Base-by-base conservation (phyloP, 2,888 invertebrate genomes). In the Linnaemya vulpina region DNA sequence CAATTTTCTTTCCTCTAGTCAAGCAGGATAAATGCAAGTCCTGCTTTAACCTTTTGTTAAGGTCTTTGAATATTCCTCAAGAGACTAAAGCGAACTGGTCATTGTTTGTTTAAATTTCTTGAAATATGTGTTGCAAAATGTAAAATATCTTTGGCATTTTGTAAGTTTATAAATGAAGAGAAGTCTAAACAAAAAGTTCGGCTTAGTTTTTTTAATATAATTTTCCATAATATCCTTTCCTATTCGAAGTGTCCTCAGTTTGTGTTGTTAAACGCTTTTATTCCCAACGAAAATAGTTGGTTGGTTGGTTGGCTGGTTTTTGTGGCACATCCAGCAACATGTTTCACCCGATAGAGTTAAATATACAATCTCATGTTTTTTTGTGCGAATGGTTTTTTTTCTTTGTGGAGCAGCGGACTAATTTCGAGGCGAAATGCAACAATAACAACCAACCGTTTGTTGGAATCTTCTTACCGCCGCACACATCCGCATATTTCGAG, bases 61-160 rank as follows among this genome's bases (percentile, higher is more conserved):
- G 62, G 75, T 70, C 68, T 55, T 51, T 20, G 15, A 35, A 46
- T 46, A 78, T 51, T 51, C n/a, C 20, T 43, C 20, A 62, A 35
- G 5, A 62, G 20, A 10, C n/a, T 22, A 43, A n/a, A n/a, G 20
- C 53, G 58, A 73, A 22, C n/a, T 67, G 58, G 46, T 46, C 73
- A 67, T 46, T 51, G 15, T 38, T 40, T n/a, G 5, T 13, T 38
- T 8, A 43, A 53, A 81, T 74, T 77, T 65, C 43, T 67, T 68
- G 9, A 53, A 73, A 68, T 55, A 17, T 81, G 22, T 17, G 11
- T 62, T 62, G 67, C 62, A 75, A 35, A 60, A 25, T 77, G 40
- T 74, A 60, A 70, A 65, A 13, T 5, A 15, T 25, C 62, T 80
- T 77, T 77, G 77, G 81, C 22, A 77, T 84, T 80, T 84, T 62